These are phyloP conservation scores for Scaptodrosophila lebanonensis DNA, from an alignment of 1,140 invertebrate genomes.

Conservation along the genomic window DNA sequence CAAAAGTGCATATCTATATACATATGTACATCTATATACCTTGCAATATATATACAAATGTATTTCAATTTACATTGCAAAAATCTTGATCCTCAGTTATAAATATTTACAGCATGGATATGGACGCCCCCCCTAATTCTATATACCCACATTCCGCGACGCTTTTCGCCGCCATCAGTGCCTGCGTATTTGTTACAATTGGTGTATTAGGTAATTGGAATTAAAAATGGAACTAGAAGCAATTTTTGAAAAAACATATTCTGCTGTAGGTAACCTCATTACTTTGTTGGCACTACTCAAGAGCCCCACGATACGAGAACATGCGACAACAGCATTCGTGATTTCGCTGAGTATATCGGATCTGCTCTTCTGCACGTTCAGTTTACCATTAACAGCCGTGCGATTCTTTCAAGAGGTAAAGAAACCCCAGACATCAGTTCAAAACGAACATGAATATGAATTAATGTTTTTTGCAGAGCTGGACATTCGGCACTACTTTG, in stretches of 20 bases:
- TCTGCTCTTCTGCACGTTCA: slow-evolving; percentile 89
- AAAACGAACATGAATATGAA: neutral
- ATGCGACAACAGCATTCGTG: slow-evolving; percentile 92
- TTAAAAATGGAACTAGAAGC: too few relatives aligned
- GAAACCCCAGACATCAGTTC: neutral
- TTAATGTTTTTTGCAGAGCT: slow-evolving; percentile 77
- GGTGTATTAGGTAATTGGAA: slow-evolving; percentile 84
- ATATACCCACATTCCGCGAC: slow-evolving; percentile 85
- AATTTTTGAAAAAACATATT: neutral
- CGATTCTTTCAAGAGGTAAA: slow-evolving; percentile 85
- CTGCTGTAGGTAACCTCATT: slow-evolving; percentile 87
- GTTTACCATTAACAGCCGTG: slow-evolving; percentile 89
- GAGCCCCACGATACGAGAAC: slow-evolving; percentile 85
- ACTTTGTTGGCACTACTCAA: slow-evolving; percentile 87
- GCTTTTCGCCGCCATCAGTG: slow-evolving; percentile 85
- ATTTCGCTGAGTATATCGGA: slow-evolving; percentile 91
- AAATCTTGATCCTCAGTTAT: neutral
- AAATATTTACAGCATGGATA: slow-evolving; percentile 6
- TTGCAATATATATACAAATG: slow-evolving; percentile 19
- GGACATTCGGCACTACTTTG: slow-evolving; percentile 87
- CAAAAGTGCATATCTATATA: too few relatives aligned
- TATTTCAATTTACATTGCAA: neutral
- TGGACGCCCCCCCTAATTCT: slow-evolving; percentile 45
- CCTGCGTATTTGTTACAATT: slow-evolving; percentile 86
- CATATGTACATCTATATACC: neutral